phyloP scores from a whole-genome alignment of 2,113 vertebrate genomes.

The Albula goreensis region DNA sequence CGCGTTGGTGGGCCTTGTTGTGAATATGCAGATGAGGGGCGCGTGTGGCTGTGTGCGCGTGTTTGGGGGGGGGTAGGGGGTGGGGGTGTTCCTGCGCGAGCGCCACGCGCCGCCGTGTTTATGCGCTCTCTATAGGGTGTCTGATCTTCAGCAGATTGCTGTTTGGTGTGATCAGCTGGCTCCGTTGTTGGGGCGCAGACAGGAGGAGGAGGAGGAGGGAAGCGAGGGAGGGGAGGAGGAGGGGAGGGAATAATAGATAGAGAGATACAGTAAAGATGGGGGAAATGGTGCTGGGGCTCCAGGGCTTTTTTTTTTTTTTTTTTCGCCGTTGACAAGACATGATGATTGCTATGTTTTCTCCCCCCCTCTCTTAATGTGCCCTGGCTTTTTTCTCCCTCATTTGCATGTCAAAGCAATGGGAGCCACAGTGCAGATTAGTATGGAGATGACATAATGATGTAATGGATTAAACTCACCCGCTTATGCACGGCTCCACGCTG shows the following conservation, averaged over 20 bases:
- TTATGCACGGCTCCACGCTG: constrained; percentile 60
- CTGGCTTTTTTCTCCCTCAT: constrained; percentile 75
- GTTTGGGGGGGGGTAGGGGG: constrained; percentile 57
- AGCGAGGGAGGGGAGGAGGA: constrained; percentile 45
- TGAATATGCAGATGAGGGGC: constrained; percentile 76
- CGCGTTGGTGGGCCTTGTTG: constrained; percentile 67
- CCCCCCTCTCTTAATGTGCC: constrained; percentile 66
- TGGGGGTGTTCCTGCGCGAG: constrained; percentile 49
- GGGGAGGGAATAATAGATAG: constrained; percentile 44
- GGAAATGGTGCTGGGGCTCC: constrained; percentile 54
- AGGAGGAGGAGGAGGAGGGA: constrained; percentile 57
- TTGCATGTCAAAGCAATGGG: constrained; percentile 91
- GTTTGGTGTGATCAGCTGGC: constrained; percentile 78
- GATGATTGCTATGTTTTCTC: constrained; percentile 80
- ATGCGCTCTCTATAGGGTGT: constrained; percentile 74
- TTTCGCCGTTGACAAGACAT: constrained; percentile 80
- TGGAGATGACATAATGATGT: constrained; percentile 91
- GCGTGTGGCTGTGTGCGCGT: constrained; percentile 52
- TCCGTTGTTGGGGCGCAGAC: constrained; percentile 70
- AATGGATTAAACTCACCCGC: constrained; percentile 89
- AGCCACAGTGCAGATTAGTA: constrained; percentile 86
- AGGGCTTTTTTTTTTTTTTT: constrained; percentile 64
- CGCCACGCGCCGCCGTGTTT: constrained; percentile 79
- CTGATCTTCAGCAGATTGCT: constrained; percentile 86
- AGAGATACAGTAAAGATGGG: constrained; percentile 68